These are phyloP conservation scores for Pyralis farinalis DNA, from an alignment of 2,888 invertebrate genomes.

Conservation along the genomic window DNA sequence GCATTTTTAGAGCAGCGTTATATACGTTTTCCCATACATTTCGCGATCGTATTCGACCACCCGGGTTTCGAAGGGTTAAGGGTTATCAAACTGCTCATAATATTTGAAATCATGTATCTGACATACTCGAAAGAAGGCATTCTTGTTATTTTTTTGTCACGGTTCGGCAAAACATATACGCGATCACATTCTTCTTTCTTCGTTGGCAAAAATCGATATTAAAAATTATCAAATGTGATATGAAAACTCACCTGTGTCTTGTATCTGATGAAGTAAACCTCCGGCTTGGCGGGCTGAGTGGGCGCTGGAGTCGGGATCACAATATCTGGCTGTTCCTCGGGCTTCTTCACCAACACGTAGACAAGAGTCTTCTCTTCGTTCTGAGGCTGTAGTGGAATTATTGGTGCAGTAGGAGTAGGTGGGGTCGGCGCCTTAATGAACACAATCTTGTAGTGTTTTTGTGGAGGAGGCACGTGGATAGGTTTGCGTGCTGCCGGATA, in stretches of 20 bases:
- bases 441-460: conserved; percentile 92
- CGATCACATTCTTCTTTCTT: no score
- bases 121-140: no score
- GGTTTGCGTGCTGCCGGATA: conserved; percentile 83
- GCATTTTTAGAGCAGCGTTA: no score
- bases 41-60: no score
- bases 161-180: no score
- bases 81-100: no score
- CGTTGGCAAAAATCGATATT: no score
- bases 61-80: no score
- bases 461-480: conserved; percentile 80
- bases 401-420: conserved; percentile 82
- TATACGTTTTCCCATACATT: no score
- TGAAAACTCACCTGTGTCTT: conserved; percentile 90
- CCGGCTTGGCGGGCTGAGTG: conserved; percentile 93
- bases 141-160: no score
- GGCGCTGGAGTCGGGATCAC: conserved; percentile 89
- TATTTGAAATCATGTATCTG: no score
- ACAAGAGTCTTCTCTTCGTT: conserved; percentile 95
- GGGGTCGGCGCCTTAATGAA: conserved; percentile 89
- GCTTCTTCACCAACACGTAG: conserved; percentile 94
- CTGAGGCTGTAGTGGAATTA: conserved; percentile 87
- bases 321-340: conserved; percentile 90
- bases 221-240: no score
- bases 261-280: conserved; percentile 95